A percentile compares a stretch with the other conserved stretches of the same genome.
Conservation (phyloP, 1,140 invertebrate species). For the Stegodyphus mimosarum region DNA sequence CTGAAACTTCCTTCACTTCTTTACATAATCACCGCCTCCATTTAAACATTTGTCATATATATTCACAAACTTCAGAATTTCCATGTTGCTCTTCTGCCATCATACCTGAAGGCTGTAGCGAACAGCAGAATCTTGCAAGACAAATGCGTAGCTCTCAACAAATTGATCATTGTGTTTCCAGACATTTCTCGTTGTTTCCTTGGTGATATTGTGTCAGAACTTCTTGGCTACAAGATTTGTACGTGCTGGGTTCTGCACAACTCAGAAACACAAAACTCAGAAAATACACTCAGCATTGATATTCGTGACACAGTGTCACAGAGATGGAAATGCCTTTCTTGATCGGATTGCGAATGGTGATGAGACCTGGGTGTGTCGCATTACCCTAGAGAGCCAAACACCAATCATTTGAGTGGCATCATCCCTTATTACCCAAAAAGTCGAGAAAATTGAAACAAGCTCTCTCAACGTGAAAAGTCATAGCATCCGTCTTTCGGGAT, state of each 20-base stretch:
- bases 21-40: too few relatives aligned
- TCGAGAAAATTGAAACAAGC: too few relatives aligned
- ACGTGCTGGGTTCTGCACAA: neutral
- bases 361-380: neutral
- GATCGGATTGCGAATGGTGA: neutral
- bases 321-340: constrained; percentile 37
- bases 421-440: too few relatives aligned
- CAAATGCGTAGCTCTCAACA: neutral
- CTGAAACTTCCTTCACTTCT: too few relatives aligned
- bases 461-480: too few relatives aligned
- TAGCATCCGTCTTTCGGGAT: neutral
- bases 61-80: too few relatives aligned
- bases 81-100: neutral
- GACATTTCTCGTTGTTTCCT: neutral
- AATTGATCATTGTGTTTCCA: neutral
- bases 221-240: neutral
- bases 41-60: too few relatives aligned
- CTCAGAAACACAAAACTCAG: neutral
- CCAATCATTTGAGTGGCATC: too few relatives aligned
- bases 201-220: neutral
- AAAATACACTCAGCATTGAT: neutral
- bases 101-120: neutral
- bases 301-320: neutral
- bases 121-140: neutral
- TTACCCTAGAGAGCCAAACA: too few relatives aligned